A percentile compares a stretch with the other conserved stretches of the same genome.
Evolutionary conservation across 2,888 invertebrate species (phyloP).

Genomic region (Drosophila picticornis): DNA sequence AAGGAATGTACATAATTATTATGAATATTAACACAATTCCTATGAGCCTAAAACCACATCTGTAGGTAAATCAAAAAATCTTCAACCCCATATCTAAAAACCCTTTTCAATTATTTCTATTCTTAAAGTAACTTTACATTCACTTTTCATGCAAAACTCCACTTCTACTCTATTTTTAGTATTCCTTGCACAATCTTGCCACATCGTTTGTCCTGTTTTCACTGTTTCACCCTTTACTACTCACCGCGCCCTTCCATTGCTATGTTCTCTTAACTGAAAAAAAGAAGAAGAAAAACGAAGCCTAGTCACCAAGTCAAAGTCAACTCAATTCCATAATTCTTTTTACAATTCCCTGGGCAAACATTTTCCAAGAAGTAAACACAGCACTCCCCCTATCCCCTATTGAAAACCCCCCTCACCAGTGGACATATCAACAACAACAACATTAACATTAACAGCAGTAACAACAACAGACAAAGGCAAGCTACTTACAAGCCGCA

Average conservation of each 20-base stretch:
- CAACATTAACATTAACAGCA: constrained; percentile 61
- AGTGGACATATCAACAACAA: constrained; percentile 22
- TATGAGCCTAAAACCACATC: neutral
- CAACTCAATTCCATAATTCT: constrained; percentile 62
- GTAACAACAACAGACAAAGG: constrained; percentile 58
- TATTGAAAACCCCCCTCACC: neutral
- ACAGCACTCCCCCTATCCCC: neutral
- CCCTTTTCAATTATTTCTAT: neutral
- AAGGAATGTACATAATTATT: neutral
- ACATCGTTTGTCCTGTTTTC: constrained; percentile 3
- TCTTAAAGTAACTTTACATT: neutral
- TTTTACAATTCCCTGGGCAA: constrained; percentile 68
- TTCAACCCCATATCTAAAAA: neutral
- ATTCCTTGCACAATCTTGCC: constrained; percentile 13
- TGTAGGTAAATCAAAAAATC: neutral
- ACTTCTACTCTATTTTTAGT: neutral
- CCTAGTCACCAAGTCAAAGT: constrained; percentile 20
- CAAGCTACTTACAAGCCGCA: constrained; percentile 77
- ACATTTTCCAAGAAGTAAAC: constrained; percentile 67
- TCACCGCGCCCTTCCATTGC: constrained; percentile 5
- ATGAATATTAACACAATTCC: neutral
- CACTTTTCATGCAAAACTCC: neutral
- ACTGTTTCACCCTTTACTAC: constrained; percentile 1
- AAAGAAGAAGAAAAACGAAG: constrained; percentile 11
- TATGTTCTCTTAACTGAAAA: constrained; percentile 16